Percentiles rank a stretch among this genome's conserved stretches.
phyloP scores from a whole-genome alignment of 2,888 invertebrate genomes.

The Rhamphomyia laevipes region DNA sequence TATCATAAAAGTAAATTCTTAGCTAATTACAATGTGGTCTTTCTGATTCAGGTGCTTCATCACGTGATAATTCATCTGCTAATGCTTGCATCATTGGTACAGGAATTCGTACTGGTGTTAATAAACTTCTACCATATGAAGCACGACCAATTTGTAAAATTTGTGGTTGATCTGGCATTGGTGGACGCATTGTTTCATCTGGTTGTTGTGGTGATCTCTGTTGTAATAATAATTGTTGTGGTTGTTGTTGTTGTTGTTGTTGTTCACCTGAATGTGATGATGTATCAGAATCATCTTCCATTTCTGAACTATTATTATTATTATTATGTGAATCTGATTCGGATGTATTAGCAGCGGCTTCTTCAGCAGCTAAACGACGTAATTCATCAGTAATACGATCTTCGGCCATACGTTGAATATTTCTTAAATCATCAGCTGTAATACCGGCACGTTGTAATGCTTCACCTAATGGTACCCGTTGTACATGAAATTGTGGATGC shows the following conservation, averaged over 20 bases:
- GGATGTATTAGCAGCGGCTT: conserved; percentile 24
- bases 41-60: conserved; percentile 41
- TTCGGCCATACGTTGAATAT: conserved; percentile 38
- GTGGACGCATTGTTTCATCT: conserved; percentile 33
- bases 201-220: conserved; percentile 34
- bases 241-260: conserved; percentile 17
- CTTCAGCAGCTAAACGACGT: conserved; percentile 31
- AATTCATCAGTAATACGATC: conserved; percentile 35
- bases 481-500: conserved; percentile 23
- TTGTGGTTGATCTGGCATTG: conserved; percentile 33
- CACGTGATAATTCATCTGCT: conserved; percentile 40
- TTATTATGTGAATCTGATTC: conserved; percentile 19
- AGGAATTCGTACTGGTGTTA: conserved; percentile 40
- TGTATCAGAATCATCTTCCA: conserved; percentile 24
- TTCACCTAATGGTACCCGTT: conserved; percentile 33
- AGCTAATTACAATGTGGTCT: conserved; percentile 59
- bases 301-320: conserved; percentile 23
- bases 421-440: conserved; percentile 36
- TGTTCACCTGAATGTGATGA: conserved; percentile 19
- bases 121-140: conserved; percentile 37
- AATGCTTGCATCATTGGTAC: conserved; percentile 47
- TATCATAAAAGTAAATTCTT: not conserved
- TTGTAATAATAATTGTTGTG: conserved; percentile 27
- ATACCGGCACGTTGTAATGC: conserved; percentile 37
- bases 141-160: conserved; percentile 34